phyloP scores from a whole-genome alignment of 92 coral and sea anemone genomes.

The Epizoanthus fatuus region DNA sequence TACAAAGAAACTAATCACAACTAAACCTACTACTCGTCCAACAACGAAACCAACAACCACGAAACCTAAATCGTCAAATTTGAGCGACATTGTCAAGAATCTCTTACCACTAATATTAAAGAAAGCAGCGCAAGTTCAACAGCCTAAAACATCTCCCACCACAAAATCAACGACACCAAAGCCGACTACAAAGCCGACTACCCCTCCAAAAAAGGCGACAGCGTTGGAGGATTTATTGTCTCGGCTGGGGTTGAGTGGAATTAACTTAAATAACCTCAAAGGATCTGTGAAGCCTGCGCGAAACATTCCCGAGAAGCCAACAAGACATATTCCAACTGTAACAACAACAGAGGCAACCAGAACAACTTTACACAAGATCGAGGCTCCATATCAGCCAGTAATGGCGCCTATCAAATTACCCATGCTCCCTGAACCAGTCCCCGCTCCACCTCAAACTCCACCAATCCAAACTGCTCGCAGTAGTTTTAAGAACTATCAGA shows the following conservation, averaged over 20 bases:
- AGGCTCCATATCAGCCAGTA: slow-evolving; percentile 13
- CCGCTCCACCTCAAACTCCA: neutral
- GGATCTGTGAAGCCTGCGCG: slow-evolving; percentile 32
- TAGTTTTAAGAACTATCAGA: slow-evolving; percentile 5
- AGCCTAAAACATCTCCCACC: slow-evolving; percentile 41
- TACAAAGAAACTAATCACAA: slow-evolving; percentile 7
- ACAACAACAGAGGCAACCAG: neutral
- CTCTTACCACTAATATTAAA: slow-evolving; percentile 82
- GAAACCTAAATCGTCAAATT: slow-evolving; percentile 47
- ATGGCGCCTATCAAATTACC: slow-evolving; percentile 2
- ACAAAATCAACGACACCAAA: slow-evolving; percentile 58
- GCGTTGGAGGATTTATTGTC: slow-evolving; percentile 26
- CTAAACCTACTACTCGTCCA: slow-evolving; percentile 42
- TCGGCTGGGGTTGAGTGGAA: slow-evolving; percentile 19
- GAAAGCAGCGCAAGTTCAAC: slow-evolving; percentile 36
- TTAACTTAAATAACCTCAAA: slow-evolving; percentile 10
- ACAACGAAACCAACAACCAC: slow-evolving; percentile 44
- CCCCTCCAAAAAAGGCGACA: slow-evolving; percentile 35
- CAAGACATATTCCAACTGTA: neutral
- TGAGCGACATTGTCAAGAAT: slow-evolving; percentile 72
- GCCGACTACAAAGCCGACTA: slow-evolving; percentile 55
- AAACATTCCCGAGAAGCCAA: slow-evolving; percentile 17
- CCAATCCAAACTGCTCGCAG: neutral
- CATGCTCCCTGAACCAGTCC: neutral
- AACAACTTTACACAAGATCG: neutral